A percentile compares a stretch with the other conserved stretches of the same genome.
Conservation (phyloP, 1,140 invertebrate species). For the Probaryconus sp. region DNA sequence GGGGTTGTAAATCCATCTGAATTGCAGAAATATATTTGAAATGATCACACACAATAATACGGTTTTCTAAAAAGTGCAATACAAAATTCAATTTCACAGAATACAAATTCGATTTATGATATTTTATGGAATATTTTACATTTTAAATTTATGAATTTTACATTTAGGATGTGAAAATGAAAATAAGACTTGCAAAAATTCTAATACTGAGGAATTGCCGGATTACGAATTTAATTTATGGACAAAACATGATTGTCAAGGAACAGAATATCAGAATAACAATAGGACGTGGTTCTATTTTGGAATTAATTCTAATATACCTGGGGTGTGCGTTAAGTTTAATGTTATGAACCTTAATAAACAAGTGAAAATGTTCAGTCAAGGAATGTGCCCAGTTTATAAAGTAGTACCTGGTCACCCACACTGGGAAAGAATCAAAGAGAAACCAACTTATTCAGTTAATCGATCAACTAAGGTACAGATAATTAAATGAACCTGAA, state of each 20-base stretch:
- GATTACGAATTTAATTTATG: slow-evolving; percentile 94
- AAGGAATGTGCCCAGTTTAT: slow-evolving; percentile 93
- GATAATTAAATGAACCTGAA: too few relatives aligned
- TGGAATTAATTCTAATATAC: slow-evolving; percentile 83
- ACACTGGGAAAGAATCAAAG: slow-evolving; percentile 89
- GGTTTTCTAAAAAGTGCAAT: background rate
- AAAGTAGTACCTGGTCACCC: slow-evolving; percentile 83
- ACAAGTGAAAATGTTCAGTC: slow-evolving; percentile 93
- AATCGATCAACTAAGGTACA: slow-evolving; percentile 52
- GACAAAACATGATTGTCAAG: slow-evolving; percentile 93
- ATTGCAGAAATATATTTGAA: slow-evolving; percentile 25
- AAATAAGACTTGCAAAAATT: slow-evolving; percentile 65
- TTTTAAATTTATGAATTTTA: background rate
- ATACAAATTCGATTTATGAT: slow-evolving; percentile 5
- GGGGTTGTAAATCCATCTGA: too few relatives aligned
- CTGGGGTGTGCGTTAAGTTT: slow-evolving; percentile 83
- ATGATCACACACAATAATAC: background rate
- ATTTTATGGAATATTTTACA: background rate
- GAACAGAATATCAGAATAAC: slow-evolving; percentile 92
- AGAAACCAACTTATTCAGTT: slow-evolving; percentile 83
- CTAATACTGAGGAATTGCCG: slow-evolving; percentile 74
- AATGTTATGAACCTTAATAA: slow-evolving; percentile 93
- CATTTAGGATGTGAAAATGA: slow-evolving; percentile 44
- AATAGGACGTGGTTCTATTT: slow-evolving; percentile 97
- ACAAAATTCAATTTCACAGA: slow-evolving; percentile 24